phyloP scores from a whole-genome alignment of 2,797 vertebrate species.

The Harpagifer antarcticus region DNA sequence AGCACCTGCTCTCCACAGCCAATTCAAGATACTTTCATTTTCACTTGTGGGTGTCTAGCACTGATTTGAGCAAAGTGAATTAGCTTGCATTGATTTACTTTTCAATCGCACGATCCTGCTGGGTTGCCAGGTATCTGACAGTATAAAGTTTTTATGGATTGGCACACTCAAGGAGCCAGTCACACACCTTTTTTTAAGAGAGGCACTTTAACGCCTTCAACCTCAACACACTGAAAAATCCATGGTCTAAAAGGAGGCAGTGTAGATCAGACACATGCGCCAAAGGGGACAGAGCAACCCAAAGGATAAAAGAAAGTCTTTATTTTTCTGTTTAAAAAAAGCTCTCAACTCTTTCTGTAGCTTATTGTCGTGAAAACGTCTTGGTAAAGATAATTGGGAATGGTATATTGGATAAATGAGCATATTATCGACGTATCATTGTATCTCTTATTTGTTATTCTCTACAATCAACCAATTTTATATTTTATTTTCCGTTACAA shows the following conservation, averaged over 20 bases:
- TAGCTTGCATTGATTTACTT: constrained; percentile 33
- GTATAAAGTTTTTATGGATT: constrained; percentile 10
- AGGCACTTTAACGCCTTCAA: not conserved
- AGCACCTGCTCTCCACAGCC: not conserved
- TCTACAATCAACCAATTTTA: not conserved
- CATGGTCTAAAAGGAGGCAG: not conserved
- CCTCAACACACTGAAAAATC: constrained; percentile 23
- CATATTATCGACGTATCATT: not conserved
- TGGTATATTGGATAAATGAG: not conserved
- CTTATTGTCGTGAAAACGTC: not conserved
- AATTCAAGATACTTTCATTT: not conserved
- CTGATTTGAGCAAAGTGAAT: constrained; percentile 22
- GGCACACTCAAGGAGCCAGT: not conserved
- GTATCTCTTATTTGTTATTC: not conserved
- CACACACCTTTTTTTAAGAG: not conserved
- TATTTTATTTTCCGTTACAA: not conserved
- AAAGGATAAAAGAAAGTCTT: not conserved
- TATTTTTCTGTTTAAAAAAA: not conserved
- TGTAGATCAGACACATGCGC: not conserved
- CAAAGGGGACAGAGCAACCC: not conserved
- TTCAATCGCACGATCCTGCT: constrained; percentile 7
- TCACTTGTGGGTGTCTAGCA: constrained; percentile 8
- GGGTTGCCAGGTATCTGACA: constrained; percentile 36
- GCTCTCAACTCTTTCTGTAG: not conserved
- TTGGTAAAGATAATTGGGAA: not conserved